phyloP scores from a whole-genome alignment of 1,140 invertebrate genomes.

The Teleogryllus occipitalis region DNA sequence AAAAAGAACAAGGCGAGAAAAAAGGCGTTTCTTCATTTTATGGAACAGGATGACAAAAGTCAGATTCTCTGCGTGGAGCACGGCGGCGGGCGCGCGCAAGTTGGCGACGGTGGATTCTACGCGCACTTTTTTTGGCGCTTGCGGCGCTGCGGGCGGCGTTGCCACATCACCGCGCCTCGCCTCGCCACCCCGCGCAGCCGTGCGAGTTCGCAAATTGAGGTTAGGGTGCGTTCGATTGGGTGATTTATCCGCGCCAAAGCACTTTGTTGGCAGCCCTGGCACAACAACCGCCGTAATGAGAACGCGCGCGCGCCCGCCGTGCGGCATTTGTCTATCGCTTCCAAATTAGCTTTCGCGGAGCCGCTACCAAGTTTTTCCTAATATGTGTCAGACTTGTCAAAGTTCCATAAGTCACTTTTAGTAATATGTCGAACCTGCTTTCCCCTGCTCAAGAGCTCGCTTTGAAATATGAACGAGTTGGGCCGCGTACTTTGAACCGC shows the following conservation, averaged over 20 bases:
- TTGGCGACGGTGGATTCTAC: neutral
- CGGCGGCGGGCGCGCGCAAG: neutral
- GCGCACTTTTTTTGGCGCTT: neutral
- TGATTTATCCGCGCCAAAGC: neutral
- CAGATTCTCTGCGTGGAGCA: neutral
- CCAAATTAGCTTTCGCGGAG: neutral
- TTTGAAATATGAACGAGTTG: too few relatives aligned
- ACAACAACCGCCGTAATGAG: neutral
- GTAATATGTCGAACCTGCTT: neutral
- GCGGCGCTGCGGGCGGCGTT: too few relatives aligned
- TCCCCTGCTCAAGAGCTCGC: too few relatives aligned
- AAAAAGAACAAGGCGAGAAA: neutral
- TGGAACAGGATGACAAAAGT: neutral
- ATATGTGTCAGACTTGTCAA: neutral
- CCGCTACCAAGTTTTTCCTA: neutral
- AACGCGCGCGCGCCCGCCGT: neutral
- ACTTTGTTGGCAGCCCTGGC: neutral
- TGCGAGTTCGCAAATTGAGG: neutral
- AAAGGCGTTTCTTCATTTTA: neutral
- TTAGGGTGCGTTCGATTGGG: neutral
- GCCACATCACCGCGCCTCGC: too few relatives aligned
- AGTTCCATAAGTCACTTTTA: neutral
- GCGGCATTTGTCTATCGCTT: neutral
- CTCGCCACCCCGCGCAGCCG: too few relatives aligned
- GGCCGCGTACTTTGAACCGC: too few relatives aligned